phyloP scores from a whole-genome alignment of 1,140 invertebrate species.

The Drosophila malerkotliana region DNA sequence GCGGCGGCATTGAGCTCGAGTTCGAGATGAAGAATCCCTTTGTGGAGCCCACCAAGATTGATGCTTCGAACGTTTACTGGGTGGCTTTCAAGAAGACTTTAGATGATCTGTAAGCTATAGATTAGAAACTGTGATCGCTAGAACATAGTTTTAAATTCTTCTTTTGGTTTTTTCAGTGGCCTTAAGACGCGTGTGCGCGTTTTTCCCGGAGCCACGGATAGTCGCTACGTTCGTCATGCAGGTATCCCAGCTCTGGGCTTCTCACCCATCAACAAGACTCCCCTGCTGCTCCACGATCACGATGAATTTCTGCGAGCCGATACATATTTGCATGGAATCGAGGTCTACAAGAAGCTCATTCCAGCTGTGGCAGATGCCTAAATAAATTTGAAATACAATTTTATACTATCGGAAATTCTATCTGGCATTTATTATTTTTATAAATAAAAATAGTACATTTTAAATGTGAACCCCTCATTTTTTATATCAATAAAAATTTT shows the following conservation, averaged over 20 bases:
- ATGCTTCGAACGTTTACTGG: constrained; percentile 92
- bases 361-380: constrained; percentile 85
- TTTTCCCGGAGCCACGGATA: constrained; percentile 93
- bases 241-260: constrained; percentile 91
- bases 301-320: constrained; percentile 90
- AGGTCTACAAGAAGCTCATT: constrained; percentile 88
- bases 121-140: too few species aligned
- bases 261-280: constrained; percentile 91
- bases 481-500: too few species aligned
- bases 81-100: constrained; percentile 88
- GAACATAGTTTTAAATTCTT: background rate
- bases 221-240: constrained; percentile 89
- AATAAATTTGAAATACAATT: constrained; percentile 7
- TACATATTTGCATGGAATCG: constrained; percentile 90
- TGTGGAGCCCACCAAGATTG: constrained; percentile 88
- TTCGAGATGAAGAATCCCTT: constrained; percentile 89
- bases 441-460: too few species aligned
- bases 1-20: constrained; percentile 89
- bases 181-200: constrained; percentile 88
- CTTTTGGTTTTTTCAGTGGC: constrained; percentile 57
- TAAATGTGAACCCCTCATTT: too few species aligned
- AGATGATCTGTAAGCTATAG: constrained; percentile 86
- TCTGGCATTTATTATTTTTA: background rate
- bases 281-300: constrained; percentile 90
- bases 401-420: too few species aligned